Conservation (phyloP, 2,888 invertebrate species). For the Odontothrips loti region DNA sequence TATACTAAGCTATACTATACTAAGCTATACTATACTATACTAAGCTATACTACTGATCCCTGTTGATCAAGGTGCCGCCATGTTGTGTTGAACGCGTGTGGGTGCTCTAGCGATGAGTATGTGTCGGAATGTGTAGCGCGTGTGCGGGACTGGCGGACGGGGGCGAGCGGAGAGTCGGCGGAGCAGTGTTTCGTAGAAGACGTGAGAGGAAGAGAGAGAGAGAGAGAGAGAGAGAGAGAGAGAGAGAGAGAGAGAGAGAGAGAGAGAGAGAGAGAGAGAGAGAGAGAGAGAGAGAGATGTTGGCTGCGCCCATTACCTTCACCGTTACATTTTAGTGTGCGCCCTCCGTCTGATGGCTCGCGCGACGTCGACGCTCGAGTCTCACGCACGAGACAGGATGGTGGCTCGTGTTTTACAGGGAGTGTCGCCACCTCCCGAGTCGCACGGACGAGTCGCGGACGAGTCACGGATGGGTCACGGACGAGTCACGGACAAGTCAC, state of each 20-base stretch:
- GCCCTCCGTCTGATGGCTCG: neutral
- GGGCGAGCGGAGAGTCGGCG: neutral
- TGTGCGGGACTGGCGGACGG: neutral
- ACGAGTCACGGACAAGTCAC: too few relatives aligned
- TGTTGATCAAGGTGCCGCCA: too few relatives aligned
- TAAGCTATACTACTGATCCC: too few relatives aligned
- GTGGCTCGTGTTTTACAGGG: too few relatives aligned
- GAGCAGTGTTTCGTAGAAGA: neutral
- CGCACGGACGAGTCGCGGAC: too few relatives aligned
- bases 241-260: constrained; percentile 8
- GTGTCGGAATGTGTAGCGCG: neutral
- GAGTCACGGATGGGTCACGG: too few relatives aligned
- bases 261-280: constrained; percentile 3
- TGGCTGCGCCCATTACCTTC: neutral
- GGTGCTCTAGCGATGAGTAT: neutral
- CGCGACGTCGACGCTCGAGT: neutral
- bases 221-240: constrained; percentile 11
- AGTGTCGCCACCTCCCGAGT: too few relatives aligned
- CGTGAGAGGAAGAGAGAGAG: neutral
- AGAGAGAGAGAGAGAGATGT: constrained; percentile 5
- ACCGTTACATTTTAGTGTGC: constrained; percentile 5
- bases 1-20: too few relatives aligned
- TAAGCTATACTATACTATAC: too few relatives aligned
- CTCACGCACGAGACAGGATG: too few relatives aligned
- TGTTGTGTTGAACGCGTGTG: neutral